Conservation (phyloP, 1,140 invertebrate genomes). For the Lasaia peninsularis region DNA sequence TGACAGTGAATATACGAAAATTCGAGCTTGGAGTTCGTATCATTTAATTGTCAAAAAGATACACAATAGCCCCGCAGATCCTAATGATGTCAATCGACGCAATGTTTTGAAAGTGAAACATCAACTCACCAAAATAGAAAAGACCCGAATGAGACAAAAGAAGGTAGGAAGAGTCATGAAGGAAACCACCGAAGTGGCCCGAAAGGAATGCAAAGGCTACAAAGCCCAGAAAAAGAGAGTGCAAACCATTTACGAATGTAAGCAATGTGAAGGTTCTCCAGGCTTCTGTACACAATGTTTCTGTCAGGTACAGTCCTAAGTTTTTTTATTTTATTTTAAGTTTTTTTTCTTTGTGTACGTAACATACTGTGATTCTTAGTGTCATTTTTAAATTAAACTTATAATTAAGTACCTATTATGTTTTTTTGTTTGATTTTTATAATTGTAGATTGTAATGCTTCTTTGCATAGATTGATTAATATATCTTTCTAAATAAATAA, state of each 20-base stretch:
- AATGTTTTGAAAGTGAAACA: neutral
- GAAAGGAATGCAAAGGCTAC: conserved; percentile 21
- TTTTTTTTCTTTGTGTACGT: no score
- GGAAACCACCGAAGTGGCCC: conserved; percentile 15
- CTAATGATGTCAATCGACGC: neutral
- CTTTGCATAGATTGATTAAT: conserved; percentile 12
- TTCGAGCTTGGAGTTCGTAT: no score
- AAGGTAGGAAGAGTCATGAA: conserved; percentile 14
- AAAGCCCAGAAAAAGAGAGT: conserved; percentile 21
- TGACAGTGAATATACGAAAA: no score
- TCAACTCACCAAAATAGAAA: conserved; percentile 19
- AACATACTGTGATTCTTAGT: no score
- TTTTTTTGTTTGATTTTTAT: no score
- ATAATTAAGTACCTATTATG: no score
- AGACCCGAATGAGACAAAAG: conserved; percentile 10
- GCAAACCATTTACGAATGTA: conserved; percentile 13
- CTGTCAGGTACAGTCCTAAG: conserved; percentile 13
- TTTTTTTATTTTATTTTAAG: no score
- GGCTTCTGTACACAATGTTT: conserved; percentile 15
- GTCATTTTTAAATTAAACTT: neutral
- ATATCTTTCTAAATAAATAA: conserved; percentile 14
- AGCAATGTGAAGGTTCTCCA: conserved; percentile 12
- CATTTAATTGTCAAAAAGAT: no score
- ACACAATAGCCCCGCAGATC: no score
- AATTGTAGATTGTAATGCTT: conserved; percentile 1